A percentile compares a stretch with the other conserved stretches of the same genome.
phyloP scores from a whole-genome alignment of 2,113 vertebrate species.

The Oryzias curvinotus region DNA sequence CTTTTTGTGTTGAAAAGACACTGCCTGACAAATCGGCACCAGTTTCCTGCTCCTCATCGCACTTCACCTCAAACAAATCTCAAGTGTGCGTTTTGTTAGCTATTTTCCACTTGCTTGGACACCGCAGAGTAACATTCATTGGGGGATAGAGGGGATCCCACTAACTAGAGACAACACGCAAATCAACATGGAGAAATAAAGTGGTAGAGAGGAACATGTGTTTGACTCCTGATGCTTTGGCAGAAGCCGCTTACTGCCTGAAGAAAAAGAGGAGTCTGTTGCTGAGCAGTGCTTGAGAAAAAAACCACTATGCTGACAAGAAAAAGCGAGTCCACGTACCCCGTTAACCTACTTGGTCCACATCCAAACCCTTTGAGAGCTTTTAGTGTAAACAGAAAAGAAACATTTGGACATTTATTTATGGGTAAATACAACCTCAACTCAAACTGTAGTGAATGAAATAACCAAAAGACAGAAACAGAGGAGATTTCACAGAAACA shows the following conservation, averaged over 20 bases:
- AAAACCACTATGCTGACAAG: slow-evolving; percentile 78
- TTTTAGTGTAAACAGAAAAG: slow-evolving; percentile 83
- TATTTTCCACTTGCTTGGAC: slow-evolving; percentile 32
- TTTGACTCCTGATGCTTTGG: slow-evolving; percentile 53
- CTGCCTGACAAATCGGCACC: slow-evolving; percentile 28
- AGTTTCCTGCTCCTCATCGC: slow-evolving; percentile 28
- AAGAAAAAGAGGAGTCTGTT: slow-evolving; percentile 67
- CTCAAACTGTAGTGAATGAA: slow-evolving; percentile 60
- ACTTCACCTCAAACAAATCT: slow-evolving; percentile 28
- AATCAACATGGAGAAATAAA: slow-evolving; percentile 48
- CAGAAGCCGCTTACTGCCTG: slow-evolving; percentile 57
- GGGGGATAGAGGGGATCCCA: slow-evolving; percentile 60
- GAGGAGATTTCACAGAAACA: slow-evolving; percentile 66
- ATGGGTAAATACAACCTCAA: slow-evolving; percentile 70
- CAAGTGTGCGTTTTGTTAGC: slow-evolving; percentile 28
- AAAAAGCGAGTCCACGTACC: slow-evolving; percentile 81
- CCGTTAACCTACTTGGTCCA: slow-evolving; percentile 83
- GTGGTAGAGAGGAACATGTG: slow-evolving; percentile 52
- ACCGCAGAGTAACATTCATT: slow-evolving; percentile 36
- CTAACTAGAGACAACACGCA: slow-evolving; percentile 76
- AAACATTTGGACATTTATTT: slow-evolving; percentile 82
- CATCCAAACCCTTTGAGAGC: slow-evolving; percentile 83
- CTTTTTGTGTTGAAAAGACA: slow-evolving; percentile 26
- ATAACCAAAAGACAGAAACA: slow-evolving; percentile 63
- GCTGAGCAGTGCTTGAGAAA: slow-evolving; percentile 72